These are phyloP conservation scores for Melanaphis sacchari DNA, from an alignment of 1,140 invertebrate genomes.

Conservation along the genomic window DNA sequence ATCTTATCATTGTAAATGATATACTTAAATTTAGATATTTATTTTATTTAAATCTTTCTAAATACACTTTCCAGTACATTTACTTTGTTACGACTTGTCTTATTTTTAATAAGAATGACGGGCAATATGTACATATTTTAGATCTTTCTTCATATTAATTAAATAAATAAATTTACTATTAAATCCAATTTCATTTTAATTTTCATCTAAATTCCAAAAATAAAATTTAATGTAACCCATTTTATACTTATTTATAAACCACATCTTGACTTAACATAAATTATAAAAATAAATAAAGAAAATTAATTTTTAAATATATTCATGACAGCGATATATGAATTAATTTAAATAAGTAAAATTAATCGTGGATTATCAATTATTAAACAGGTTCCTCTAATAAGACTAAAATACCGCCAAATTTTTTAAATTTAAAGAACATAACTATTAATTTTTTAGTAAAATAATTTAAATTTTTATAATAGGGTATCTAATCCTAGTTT, in stretches of 20 bases:
- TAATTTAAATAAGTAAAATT: too few species aligned
- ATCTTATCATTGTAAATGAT: too few species aligned
- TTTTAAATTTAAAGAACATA: too few species aligned
- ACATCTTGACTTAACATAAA: constrained; percentile 36
- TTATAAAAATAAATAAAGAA: neutral
- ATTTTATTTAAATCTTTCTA: neutral
- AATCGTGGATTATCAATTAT: too few species aligned
- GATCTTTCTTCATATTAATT: neutral
- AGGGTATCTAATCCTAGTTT: too few species aligned
- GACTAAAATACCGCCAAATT: too few species aligned
- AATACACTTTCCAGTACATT: constrained; percentile 27
- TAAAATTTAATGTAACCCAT: constrained; percentile 2
- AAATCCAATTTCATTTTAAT: constrained; percentile 17
- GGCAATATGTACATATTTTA: constrained; percentile 13
- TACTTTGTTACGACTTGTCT: constrained; percentile 21
- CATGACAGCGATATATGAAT: neutral
- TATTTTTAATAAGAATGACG: neutral
- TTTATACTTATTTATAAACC: neutral
- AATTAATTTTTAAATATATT: constrained; percentile 29
- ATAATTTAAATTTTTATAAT: too few species aligned
- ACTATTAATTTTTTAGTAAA: too few species aligned
- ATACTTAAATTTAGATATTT: too few species aligned
- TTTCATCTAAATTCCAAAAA: neutral
- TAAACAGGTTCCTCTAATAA: too few species aligned
- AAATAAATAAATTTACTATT: constrained; percentile 25